Evolutionary conservation across 2,113 vertebrate species (phyloP).

Genomic region (Paramormyrops kingsleyae): DNA sequence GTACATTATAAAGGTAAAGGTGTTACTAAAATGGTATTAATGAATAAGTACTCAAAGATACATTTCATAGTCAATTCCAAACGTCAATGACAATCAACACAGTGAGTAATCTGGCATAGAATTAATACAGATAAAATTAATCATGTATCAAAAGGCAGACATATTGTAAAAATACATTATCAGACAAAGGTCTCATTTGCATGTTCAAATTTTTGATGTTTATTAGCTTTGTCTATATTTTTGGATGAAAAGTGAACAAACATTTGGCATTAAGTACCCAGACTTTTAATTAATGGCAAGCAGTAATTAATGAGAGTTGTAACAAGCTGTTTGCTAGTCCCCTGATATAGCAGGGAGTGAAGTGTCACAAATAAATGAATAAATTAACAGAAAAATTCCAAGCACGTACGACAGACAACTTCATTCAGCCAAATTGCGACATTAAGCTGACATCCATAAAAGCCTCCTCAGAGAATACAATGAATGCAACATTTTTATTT

Average conservation of each 20-base stretch:
- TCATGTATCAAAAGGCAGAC: neutral
- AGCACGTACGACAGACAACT: neutral
- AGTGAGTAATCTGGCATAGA: neutral
- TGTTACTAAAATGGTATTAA: neutral
- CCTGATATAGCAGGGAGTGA: neutral
- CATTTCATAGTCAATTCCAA: neutral
- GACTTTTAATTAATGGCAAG: slow-evolving; percentile 15
- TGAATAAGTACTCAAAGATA: neutral
- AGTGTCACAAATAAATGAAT: slow-evolving; percentile 6
- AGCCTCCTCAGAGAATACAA: neutral
- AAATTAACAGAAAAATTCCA: slow-evolving; percentile 4
- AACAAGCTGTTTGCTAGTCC: neutral
- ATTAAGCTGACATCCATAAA: slow-evolving; percentile 9
- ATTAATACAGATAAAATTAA: neutral
- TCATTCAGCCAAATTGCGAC: neutral
- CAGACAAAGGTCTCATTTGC: slow-evolving; percentile 9
- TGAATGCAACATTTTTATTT: neutral
- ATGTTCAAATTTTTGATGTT: slow-evolving; percentile 9
- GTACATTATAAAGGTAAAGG: neutral
- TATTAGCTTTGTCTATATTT: neutral
- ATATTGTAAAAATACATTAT: neutral
- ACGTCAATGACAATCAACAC: neutral
- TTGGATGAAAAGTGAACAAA: neutral
- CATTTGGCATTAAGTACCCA: neutral
- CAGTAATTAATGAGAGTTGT: slow-evolving; percentile 2